Percentiles rank a stretch among this genome's conserved stretches.
Evolutionary conservation across 2,113 vertebrate genomes (phyloP).

Genomic region (Ranitomeya variabilis): DNA sequence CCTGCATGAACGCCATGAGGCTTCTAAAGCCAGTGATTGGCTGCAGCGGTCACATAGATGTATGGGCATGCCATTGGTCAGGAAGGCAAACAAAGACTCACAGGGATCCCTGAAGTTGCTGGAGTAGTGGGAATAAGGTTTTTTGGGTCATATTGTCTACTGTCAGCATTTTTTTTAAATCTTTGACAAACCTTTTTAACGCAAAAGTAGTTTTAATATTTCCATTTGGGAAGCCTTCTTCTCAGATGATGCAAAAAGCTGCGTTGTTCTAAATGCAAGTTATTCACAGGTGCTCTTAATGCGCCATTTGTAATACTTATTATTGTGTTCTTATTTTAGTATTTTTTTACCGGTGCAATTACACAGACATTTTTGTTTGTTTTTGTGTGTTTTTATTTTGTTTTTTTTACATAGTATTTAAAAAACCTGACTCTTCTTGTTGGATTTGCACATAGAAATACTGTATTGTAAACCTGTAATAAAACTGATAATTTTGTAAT

Average conservation of each 20-base stretch:
- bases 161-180: too few relatives aligned
- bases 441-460: conserved; percentile 83
- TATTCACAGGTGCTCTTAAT: conserved; percentile 62
- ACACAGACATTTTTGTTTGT: conserved; percentile 65
- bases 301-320: conserved; percentile 65
- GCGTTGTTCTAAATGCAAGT: conserved; percentile 68
- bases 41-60: too few relatives aligned
- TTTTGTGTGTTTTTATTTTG: conserved; percentile 63
- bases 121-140: too few relatives aligned
- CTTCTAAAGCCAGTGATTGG: too few relatives aligned
- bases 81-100: too few relatives aligned
- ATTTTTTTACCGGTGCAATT: conserved; percentile 77
- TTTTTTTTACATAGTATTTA: conserved; percentile 77
- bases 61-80: too few relatives aligned
- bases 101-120: too few relatives aligned
- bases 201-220: conserved; percentile 67
- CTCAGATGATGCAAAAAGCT: conserved; percentile 70
- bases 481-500: conserved; percentile 74
- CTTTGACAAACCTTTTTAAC: conserved; percentile 62
- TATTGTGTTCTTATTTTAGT: conserved; percentile 10
- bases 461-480: conserved; percentile 83
- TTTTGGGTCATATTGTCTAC: too few relatives aligned
- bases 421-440: conserved; percentile 75
- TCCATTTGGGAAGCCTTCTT: conserved; percentile 61
- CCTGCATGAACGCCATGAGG: too few relatives aligned